Percentiles rank a stretch among this genome's conserved stretches.
These are phyloP conservation scores for Pollicipes pollicipes DNA, from an alignment of 1,140 invertebrate genomes.

Conservation along the genomic window DNA sequence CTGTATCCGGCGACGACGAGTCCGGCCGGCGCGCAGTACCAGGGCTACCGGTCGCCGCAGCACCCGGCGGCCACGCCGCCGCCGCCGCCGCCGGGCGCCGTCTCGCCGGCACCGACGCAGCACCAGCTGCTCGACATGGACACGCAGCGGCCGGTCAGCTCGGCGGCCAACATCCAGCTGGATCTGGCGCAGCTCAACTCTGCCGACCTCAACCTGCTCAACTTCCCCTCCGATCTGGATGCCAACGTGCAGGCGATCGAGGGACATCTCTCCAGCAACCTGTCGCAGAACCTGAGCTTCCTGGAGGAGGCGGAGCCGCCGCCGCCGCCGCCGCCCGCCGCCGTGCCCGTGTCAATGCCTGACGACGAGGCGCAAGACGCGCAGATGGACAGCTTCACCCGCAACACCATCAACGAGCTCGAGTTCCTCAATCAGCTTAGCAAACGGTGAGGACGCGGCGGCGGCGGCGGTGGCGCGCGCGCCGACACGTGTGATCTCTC, in stretches of 20 bases:
- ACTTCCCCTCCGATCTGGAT: conserved; percentile 20
- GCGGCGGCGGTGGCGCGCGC: too few species aligned
- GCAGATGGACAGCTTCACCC: conserved; percentile 29
- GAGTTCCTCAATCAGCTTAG: conserved; percentile 28
- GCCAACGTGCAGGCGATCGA: conserved; percentile 21
- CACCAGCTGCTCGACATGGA: conserved; percentile 15
- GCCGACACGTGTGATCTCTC: too few species aligned
- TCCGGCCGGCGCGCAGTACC: too few species aligned
- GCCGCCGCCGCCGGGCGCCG: too few species aligned
- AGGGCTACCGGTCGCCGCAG: background rate
- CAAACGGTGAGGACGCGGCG: background rate
- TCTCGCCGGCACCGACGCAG: too few species aligned
- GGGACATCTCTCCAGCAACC: conserved; percentile 20
- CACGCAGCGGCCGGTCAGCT: conserved; percentile 17
- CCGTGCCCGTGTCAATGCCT: too few species aligned
- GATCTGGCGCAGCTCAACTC: conserved; percentile 17
- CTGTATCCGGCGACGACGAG: too few species aligned
- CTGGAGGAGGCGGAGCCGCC: conserved; percentile 14
- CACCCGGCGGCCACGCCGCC: too few species aligned
- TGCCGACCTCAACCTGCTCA: conserved; percentile 19
- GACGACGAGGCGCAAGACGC: too few species aligned
- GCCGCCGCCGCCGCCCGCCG: background rate
- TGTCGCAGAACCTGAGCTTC: conserved; percentile 18
- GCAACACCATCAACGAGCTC: conserved; percentile 17
- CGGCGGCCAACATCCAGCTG: conserved; percentile 14